Base-by-base conservation (phyloP, 2,113 vertebrate species). In the Paradisaea rubra region DNA sequence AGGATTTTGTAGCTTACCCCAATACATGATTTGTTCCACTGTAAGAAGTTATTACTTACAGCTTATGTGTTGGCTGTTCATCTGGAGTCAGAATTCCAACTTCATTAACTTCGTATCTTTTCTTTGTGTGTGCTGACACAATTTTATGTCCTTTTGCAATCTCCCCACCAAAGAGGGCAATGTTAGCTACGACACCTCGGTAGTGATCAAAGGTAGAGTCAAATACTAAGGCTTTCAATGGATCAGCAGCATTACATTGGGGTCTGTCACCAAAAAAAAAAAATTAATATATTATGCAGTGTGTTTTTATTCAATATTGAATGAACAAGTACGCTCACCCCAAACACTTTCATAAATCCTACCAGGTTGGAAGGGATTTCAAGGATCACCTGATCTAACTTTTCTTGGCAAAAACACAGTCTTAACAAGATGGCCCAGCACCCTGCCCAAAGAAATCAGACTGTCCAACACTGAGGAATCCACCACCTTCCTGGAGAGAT, bases 131-230 rank as follows among this genome's bases (percentile, higher is more conserved):
- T 1, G 98, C 98, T 11, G 98, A 99, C 56, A 98, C 80, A 47
- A 99, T 98, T 94, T 97, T 98, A 95, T 99, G 98, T 50, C 99
- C 99, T 96, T 98, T 99, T 69, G 93, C 97, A 95, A 99, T 97
- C 60, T 96, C 92, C 50, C 99, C 99, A 61, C 98, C 99, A 83
- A 99, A 98, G 41, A 99, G 93, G 0, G 99, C 99, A 20, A 99
- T 95, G 90, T 98, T 99, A 82, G 99, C 98, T 94, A 99, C 86
- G 35, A 99, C 98, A 7, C 99, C 99, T 97, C 99, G 98, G 76
- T 99, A 99, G 84, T 98, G 98, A 96, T 99, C 99, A 88, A 99
- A 99, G 35, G 97, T 99, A 20, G 99, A 99, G 92, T 99, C 99
- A 93, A 99, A 99, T 44, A 99, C 98, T 54, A 99, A 98, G 30